Conservation (phyloP, 2,888 invertebrate genomes). For the Catocala nupta region DNA sequence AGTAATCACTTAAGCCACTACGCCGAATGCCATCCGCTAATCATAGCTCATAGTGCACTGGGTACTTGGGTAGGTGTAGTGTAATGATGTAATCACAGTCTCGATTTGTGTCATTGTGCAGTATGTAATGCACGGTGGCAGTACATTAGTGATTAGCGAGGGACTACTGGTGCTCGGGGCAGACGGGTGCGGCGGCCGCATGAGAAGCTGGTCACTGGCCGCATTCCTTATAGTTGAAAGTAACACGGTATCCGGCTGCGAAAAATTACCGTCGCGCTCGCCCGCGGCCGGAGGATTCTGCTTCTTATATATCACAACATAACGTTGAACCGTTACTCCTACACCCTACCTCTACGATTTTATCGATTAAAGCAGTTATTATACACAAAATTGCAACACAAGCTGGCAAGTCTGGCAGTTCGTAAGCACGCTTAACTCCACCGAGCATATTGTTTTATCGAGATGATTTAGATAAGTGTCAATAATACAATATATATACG, state of each 20-base stretch:
- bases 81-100: background rate
- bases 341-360: constrained; percentile 23
- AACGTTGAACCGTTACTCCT: constrained; percentile 39
- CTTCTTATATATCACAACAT: constrained; percentile 51
- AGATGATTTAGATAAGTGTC: constrained; percentile 52
- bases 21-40: too few species aligned
- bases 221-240: constrained; percentile 86
- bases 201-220: constrained; percentile 81
- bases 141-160: constrained; percentile 13
- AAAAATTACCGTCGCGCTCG: constrained; percentile 76
- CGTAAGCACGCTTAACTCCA: constrained; percentile 33
- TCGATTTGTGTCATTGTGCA: background rate
- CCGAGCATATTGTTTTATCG: constrained; percentile 48
- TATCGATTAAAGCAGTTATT: constrained; percentile 50
- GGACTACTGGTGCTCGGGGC: constrained; percentile 40
- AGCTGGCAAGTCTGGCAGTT: constrained; percentile 13
- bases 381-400: constrained; percentile 51
- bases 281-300: constrained; percentile 54
- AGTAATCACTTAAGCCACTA: too few species aligned
- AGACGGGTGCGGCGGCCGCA: constrained; percentile 69
- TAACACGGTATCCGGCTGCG: constrained; percentile 84
- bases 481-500: constrained; percentile 53
- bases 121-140: background rate
- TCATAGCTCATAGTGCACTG: too few species aligned
- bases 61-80: too few species aligned